Conservation (phyloP, 1,140 invertebrate species). For the Polypedilum vanderplanki region DNA sequence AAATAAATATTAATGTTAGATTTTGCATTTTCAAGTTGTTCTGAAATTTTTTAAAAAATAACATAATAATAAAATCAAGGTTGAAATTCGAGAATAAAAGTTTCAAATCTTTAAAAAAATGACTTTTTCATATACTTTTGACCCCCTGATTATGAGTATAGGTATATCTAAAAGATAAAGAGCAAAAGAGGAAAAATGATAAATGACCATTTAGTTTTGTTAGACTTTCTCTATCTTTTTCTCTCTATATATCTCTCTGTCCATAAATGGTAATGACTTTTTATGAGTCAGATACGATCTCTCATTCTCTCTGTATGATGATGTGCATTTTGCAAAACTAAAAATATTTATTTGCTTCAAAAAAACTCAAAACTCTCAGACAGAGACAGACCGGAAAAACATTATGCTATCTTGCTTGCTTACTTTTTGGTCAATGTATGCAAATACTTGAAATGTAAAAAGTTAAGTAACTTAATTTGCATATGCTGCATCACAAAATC, state of each 20-base stretch:
- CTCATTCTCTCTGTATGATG: background rate
- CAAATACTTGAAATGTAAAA: background rate
- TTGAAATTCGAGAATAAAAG: no score
- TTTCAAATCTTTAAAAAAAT: no score
- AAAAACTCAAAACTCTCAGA: no score
- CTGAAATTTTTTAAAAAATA: no score
- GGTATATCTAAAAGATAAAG: background rate
- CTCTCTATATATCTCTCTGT: background rate
- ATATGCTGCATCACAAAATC: background rate
- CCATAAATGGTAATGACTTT: constrained; percentile 3
- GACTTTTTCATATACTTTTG: background rate
- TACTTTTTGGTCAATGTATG: background rate
- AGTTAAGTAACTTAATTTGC: constrained; percentile 7
- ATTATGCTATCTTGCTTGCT: background rate
- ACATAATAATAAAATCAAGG: no score
- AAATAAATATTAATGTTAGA: no score
- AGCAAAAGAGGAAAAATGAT: background rate
- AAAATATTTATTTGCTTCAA: background rate
- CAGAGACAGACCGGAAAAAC: background rate
- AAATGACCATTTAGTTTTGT: constrained; percentile 15
- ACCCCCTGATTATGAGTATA: background rate
- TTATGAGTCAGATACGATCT: constrained; percentile 5
- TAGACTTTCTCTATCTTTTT: background rate
- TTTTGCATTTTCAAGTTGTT: no score
- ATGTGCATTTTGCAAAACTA: background rate